A percentile compares a stretch with the other conserved stretches of the same genome.
phyloP scores from a whole-genome alignment of 2,797 vertebrate species.

The Acipenser ruthenus region DNA sequence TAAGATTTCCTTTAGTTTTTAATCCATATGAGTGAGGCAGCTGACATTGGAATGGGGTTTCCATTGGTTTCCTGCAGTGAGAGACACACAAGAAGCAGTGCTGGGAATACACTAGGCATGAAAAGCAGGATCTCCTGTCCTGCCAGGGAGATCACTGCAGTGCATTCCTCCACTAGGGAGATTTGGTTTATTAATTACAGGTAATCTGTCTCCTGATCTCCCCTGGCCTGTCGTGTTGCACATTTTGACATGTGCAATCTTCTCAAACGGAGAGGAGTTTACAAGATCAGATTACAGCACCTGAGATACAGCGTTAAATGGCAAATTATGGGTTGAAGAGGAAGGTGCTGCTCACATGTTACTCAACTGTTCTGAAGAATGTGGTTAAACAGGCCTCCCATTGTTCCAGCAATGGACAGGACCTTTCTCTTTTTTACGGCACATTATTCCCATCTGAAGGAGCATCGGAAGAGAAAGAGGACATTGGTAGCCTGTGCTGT shows the following conservation, averaged over 20 bases:
- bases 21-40: too few relatives aligned
- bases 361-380: constrained; percentile 5
- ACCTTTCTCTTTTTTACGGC: not conserved
- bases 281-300: not conserved
- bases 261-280: too few relatives aligned
- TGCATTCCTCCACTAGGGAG: too few relatives aligned
- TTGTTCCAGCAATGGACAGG: constrained; percentile 3
- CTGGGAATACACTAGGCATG: too few relatives aligned
- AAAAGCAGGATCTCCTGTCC: too few relatives aligned
- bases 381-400: not conserved
- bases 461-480: not conserved
- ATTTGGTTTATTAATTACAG: not conserved
- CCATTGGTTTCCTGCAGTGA: too few relatives aligned
- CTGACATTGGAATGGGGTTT: too few relatives aligned
- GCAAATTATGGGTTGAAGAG: not conserved
- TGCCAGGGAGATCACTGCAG: too few relatives aligned
- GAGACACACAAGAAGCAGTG: too few relatives aligned
- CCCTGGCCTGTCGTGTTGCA: not conserved
- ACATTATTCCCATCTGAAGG: constrained; percentile 11
- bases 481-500: not conserved
- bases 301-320: not conserved
- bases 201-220: not conserved
- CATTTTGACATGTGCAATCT: not conserved
- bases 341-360: constrained; percentile 4
- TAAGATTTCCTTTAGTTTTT: too few relatives aligned